Conservation (phyloP, 2,888 invertebrate species). For the Adelphocoris suturalis region DNA sequence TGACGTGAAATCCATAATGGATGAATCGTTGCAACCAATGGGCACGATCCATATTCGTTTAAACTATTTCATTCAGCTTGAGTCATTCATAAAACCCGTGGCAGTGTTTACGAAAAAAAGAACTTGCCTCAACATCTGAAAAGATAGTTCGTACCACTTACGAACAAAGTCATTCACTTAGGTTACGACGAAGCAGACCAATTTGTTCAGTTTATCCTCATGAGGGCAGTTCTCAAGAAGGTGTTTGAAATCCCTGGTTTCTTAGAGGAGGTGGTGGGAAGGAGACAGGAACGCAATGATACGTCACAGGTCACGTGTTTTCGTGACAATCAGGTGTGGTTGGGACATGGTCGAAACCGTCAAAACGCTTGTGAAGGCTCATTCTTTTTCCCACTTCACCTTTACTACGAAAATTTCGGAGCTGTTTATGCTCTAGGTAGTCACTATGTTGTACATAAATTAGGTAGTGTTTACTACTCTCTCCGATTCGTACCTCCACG, state of each 20-base stretch:
- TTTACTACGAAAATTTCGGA: neutral
- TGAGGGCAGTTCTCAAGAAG: neutral
- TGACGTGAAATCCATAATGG: too few species aligned
- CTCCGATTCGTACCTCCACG: neutral
- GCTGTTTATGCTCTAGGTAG: too few species aligned
- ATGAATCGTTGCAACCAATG: too few species aligned
- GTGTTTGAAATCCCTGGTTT: neutral
- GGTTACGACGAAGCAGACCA: neutral
- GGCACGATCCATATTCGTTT: too few species aligned
- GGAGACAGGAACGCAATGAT: neutral
- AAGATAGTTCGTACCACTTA: too few species aligned
- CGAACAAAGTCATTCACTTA: too few species aligned
- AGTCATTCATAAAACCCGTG: neutral
- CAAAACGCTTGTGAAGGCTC: too few species aligned
- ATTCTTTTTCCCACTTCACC: too few species aligned
- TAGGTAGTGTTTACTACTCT: neutral
- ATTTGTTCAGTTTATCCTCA: slow-evolving; percentile 1
- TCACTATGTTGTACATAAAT: too few species aligned
- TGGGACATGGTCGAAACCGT: neutral
- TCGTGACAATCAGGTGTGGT: neutral
- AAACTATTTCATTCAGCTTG: neutral
- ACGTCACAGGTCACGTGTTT: neutral
- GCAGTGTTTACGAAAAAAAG: too few species aligned
- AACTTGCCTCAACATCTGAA: too few species aligned
- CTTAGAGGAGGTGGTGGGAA: neutral